Conservation (phyloP, 2,888 invertebrate genomes). For the Blomia tropicalis region DNA sequence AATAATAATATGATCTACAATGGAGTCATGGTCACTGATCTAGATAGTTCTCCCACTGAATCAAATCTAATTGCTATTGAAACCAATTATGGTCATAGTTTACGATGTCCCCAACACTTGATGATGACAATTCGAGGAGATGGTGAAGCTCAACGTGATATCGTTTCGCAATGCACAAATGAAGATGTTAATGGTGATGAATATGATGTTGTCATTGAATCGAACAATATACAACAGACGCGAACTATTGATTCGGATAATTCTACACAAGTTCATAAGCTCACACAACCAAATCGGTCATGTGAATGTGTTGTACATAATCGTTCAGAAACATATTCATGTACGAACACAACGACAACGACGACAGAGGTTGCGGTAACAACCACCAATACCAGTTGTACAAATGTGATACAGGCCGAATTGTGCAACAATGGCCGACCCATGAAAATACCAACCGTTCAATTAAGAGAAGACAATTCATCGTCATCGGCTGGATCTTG, state of each 20-base stretch:
- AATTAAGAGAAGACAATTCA: constrained; percentile 3
- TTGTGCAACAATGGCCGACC: neutral
- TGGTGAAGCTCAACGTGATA: neutral
- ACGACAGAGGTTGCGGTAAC: neutral
- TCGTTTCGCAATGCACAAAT: neutral
- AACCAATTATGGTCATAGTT: neutral
- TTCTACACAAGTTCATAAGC: neutral
- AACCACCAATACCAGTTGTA: neutral
- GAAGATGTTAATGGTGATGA: neutral
- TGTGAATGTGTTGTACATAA: no score
- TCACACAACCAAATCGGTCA: no score
- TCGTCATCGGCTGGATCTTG: neutral
- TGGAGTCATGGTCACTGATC: neutral
- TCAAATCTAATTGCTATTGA: constrained; percentile 9
- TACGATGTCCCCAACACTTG: no score
- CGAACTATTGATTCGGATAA: neutral
- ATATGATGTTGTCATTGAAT: neutral
- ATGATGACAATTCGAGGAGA: no score
- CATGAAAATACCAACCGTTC: no score
- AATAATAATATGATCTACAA: neutral
- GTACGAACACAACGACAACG: neutral
- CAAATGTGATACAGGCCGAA: no score
- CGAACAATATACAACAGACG: no score
- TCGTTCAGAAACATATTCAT: neutral
- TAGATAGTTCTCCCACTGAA: neutral